Evolutionary conservation across 2,888 invertebrate species (phyloP).

Genomic region (Sesia apiformis): DNA sequence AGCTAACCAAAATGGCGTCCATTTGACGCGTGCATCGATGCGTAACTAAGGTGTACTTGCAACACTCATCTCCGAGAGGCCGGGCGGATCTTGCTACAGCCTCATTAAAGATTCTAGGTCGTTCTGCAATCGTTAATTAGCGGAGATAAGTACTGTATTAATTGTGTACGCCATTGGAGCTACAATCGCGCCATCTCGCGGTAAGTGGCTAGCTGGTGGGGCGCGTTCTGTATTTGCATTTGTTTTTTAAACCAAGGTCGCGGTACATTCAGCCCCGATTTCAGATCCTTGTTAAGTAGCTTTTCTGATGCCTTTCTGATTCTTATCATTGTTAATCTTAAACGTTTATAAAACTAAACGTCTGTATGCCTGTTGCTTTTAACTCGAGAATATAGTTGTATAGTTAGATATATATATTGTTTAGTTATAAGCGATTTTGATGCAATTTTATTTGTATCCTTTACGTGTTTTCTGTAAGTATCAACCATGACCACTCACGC

Average conservation of each 20-base stretch:
- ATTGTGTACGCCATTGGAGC: constrained; percentile 66
- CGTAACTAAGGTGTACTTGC: background rate
- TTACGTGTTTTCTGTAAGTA: too few species aligned
- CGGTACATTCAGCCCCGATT: background rate
- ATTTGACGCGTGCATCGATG: background rate
- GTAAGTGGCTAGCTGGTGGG: constrained; percentile 1
- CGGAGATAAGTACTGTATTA: constrained; percentile 66
- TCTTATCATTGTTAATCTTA: too few species aligned
- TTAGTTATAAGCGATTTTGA: too few species aligned
- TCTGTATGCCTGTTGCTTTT: too few species aligned
- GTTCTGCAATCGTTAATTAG: constrained; percentile 69
- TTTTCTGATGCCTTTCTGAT: background rate
- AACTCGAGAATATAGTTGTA: too few species aligned
- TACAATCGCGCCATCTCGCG: constrained; percentile 51
- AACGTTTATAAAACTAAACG: too few species aligned
- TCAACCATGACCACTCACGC: too few species aligned
- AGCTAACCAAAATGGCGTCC: background rate
- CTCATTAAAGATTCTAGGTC: constrained; percentile 73
- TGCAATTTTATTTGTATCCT: too few species aligned
- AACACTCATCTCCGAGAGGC: background rate
- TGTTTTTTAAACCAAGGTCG: background rate
- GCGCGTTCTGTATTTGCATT: background rate
- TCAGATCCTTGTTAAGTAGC: background rate
- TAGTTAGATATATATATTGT: too few species aligned
- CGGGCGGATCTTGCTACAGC: constrained; percentile 56